phyloP scores from a whole-genome alignment of 2,797 vertebrate species.

The Cygnus olor region DNA sequence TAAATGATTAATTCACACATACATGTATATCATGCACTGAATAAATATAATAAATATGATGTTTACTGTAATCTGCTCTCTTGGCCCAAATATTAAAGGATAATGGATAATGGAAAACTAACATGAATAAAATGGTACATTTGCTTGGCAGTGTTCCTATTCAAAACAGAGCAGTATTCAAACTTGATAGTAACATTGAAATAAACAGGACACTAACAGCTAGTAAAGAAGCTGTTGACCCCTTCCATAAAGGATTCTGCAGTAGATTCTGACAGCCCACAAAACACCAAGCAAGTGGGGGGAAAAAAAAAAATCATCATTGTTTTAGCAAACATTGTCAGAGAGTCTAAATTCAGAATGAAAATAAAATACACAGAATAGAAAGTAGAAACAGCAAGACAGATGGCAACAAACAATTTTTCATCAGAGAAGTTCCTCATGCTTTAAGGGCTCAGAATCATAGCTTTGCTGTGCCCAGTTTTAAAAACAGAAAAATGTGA shows the following conservation, averaged over 20 bases:
- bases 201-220: not conserved
- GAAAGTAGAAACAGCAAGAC: not conserved
- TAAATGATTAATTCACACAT: not conserved
- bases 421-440: fast-evolving
- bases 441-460: not conserved
- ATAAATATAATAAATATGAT: not conserved
- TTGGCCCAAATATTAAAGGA: not conserved
- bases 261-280: not conserved
- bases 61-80: not conserved
- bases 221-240: not conserved
- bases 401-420: not conserved
- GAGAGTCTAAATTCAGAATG: not conserved
- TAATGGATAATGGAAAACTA: not conserved
- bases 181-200: not conserved
- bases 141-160: not conserved
- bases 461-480: not conserved
- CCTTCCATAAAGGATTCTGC: not conserved
- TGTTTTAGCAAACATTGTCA: not conserved
- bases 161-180: not conserved
- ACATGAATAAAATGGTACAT: fast-evolving
- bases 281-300: not conserved
- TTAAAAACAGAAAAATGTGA: not conserved
- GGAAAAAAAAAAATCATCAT: not conserved
- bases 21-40: not conserved
- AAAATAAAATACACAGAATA: not conserved